Percentiles rank a stretch among this genome's conserved stretches.
These are phyloP conservation scores for Luperina nickerlii DNA, from an alignment of 2,888 invertebrate genomes.

Conservation along the genomic window DNA sequence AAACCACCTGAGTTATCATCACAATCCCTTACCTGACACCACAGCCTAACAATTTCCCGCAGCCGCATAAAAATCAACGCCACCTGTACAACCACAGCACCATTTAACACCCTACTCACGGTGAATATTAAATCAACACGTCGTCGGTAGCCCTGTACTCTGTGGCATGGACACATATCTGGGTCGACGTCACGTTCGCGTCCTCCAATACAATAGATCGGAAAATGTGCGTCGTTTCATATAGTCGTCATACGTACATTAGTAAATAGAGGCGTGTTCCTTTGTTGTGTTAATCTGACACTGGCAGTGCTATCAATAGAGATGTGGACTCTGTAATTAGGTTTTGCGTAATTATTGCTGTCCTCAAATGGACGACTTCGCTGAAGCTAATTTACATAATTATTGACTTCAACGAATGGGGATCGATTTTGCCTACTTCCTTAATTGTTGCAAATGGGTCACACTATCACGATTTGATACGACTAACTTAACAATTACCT, in stretches of 20 bases:
- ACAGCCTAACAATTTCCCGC: background rate
- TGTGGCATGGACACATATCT: constrained; percentile 61
- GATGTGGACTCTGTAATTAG: constrained; percentile 16
- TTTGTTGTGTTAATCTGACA: constrained; percentile 32
- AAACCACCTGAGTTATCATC: background rate
- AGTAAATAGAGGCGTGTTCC: constrained; percentile 47
- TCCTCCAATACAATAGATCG: constrained; percentile 67
- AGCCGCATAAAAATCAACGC: constrained; percentile 14
- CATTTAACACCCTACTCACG: constrained; percentile 29
- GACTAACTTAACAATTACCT: too few species aligned
- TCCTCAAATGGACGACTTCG: background rate
- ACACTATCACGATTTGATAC: too few species aligned
- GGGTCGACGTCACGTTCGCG: constrained; percentile 61
- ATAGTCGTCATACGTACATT: constrained; percentile 55
- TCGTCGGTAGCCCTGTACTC: constrained; percentile 54
- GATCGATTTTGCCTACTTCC: background rate
- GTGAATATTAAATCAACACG: constrained; percentile 47
- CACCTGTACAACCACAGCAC: constrained; percentile 7
- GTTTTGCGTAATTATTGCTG: constrained; percentile 1
- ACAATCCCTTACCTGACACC: background rate
- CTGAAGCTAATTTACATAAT: background rate
- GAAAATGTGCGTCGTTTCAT: constrained; percentile 67
- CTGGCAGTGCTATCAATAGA: constrained; percentile 11
- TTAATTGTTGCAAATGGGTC: background rate
- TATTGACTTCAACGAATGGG: background rate